Conservation (phyloP, 2,888 invertebrate genomes). For the Sisyra terminalis region DNA sequence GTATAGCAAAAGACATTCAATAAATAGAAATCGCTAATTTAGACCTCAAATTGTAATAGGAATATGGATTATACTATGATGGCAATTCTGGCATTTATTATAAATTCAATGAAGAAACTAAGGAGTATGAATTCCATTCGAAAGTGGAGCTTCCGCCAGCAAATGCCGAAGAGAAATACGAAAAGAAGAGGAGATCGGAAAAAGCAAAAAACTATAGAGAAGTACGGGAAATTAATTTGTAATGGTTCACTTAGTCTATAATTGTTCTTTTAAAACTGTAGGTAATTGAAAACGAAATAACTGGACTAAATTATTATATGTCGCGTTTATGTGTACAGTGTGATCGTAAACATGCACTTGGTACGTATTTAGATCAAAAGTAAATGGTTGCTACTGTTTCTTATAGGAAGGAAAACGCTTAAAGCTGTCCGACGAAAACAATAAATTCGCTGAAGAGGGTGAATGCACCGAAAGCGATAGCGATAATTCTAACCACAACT, state of each 20-base stretch:
- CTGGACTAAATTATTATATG: constrained; percentile 24
- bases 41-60: constrained; percentile 30
- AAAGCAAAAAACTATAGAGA: constrained; percentile 27
- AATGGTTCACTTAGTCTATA: neutral
- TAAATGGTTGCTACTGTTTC: constrained; percentile 11
- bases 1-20: no score
- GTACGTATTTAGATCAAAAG: constrained; percentile 27
- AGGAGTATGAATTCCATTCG: constrained; percentile 66
- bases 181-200: constrained; percentile 23
- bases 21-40: no score
- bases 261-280: constrained; percentile 17
- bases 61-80: constrained; percentile 77
- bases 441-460: constrained; percentile 39
- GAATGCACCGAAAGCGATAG: constrained; percentile 40
- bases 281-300: constrained; percentile 27
- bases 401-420: constrained; percentile 12
- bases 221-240: constrained; percentile 18
- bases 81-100: constrained; percentile 72
- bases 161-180: constrained; percentile 5
- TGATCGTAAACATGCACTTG: constrained; percentile 33
- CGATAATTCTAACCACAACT: constrained; percentile 2
- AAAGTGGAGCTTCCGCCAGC: constrained; percentile 32
- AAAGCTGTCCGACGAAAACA: constrained; percentile 14
- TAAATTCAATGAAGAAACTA: constrained; percentile 57
- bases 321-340: constrained; percentile 29